These are phyloP conservation scores for Cataglyphis cursor DNA, from an alignment of 2,888 invertebrate genomes.

Conservation along the genomic window DNA sequence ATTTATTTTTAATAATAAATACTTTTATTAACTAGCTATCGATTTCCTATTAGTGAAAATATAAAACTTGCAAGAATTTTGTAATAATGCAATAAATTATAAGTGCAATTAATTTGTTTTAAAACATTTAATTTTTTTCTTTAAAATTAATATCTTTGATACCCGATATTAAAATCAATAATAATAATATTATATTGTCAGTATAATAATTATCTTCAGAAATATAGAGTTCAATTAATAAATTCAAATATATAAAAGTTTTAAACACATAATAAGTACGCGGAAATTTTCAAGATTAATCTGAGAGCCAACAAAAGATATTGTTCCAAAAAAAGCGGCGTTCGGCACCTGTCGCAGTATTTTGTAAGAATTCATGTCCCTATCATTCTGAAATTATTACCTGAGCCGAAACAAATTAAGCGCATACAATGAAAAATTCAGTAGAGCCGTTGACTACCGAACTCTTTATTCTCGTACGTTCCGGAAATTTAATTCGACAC, in stretches of 20 bases:
- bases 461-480: constrained; percentile 22
- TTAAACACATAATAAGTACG: neutral
- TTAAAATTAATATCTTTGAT: neutral
- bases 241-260: neutral
- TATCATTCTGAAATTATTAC: constrained; percentile 48
- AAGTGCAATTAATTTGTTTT: neutral
- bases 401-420: constrained; percentile 64
- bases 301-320: neutral
- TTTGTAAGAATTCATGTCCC: constrained; percentile 46
- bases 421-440: constrained; percentile 25
- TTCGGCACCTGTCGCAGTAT: constrained; percentile 72
- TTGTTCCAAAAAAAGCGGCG: constrained; percentile 65
- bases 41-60: neutral
- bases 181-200: too few species aligned
- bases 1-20: neutral
- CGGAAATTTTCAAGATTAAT: neutral
- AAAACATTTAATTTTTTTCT: neutral
- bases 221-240: neutral
- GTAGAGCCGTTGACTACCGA: neutral
- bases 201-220: neutral
- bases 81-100: neutral
- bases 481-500: constrained; percentile 46
- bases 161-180: too few species aligned
- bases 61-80: neutral
- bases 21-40: neutral